These are phyloP conservation scores for Protaetia brevitarsis DNA, from an alignment of 1,140 invertebrate species.

Conservation along the genomic window DNA sequence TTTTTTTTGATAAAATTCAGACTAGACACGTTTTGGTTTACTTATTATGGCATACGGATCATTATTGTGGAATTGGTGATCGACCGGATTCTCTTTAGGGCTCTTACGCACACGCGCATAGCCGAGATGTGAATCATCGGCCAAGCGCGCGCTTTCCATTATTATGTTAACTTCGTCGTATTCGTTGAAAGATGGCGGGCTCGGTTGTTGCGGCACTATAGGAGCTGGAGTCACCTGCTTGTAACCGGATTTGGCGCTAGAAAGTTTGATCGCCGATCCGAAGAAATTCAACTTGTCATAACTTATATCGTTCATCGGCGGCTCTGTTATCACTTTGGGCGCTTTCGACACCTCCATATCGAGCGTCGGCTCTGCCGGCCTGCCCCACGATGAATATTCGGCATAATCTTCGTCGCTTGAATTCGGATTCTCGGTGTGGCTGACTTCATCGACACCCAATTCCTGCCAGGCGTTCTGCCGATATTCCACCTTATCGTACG, in stretches of 20 bases:
- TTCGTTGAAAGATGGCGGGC: constrained; percentile 56
- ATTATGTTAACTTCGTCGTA: constrained; percentile 65
- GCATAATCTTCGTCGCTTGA: constrained; percentile 42
- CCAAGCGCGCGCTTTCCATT: constrained; percentile 63
- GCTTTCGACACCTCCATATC: constrained; percentile 32
- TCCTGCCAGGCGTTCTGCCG: constrained; percentile 74
- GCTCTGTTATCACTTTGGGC: constrained; percentile 40
- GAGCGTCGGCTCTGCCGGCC: constrained; percentile 26
- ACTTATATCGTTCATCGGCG: constrained; percentile 48
- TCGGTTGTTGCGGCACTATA: constrained; percentile 22
- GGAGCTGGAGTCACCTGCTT: constrained; percentile 60
- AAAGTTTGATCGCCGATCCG: constrained; percentile 66
- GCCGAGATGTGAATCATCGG: constrained; percentile 74
- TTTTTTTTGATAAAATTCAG: constrained; percentile 9
- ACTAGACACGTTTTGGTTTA: constrained; percentile 73
- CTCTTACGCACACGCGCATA: constrained; percentile 73
- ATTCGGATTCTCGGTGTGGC: constrained; percentile 57
- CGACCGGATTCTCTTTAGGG: constrained; percentile 50
- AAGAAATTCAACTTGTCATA: constrained; percentile 80
- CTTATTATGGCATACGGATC: constrained; percentile 76
- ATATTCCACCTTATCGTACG: constrained; percentile 68
- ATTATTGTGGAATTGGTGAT: constrained; percentile 70
- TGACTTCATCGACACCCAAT: constrained; percentile 66
- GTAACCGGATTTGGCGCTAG: constrained; percentile 64
- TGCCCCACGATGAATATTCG: constrained; percentile 42